Evolutionary conservation across 2,888 invertebrate genomes (phyloP).

Genomic region (Peribatodes rhomboidaria): DNA sequence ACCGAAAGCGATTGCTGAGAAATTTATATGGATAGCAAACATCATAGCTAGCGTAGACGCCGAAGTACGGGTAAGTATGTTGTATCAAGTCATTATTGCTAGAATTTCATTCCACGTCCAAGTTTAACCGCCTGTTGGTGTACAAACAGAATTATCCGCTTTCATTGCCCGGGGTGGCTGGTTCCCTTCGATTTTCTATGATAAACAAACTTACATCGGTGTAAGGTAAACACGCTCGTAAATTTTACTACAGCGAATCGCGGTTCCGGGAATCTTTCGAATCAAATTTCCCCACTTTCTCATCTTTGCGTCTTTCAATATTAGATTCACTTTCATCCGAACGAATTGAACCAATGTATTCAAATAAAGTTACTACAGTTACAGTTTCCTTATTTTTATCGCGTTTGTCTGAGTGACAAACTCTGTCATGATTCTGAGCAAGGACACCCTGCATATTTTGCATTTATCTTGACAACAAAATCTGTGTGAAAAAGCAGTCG

Average conservation of each 20-base stretch:
- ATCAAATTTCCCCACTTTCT: constrained; percentile 63
- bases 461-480: not conserved
- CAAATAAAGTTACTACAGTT: constrained; percentile 22
- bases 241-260: constrained; percentile 73
- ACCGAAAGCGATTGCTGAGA: constrained; percentile 46
- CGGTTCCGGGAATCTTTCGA: constrained; percentile 70
- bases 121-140: constrained; percentile 67
- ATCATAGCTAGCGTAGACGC: constrained; percentile 31
- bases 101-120: constrained; percentile 67
- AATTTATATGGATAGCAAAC: constrained; percentile 55
- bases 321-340: constrained; percentile 45
- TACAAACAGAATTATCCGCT: constrained; percentile 75
- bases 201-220: constrained; percentile 79
- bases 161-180: constrained; percentile 69
- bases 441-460: not conserved
- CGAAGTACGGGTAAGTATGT: constrained; percentile 49
- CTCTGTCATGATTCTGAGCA: not conserved
- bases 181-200: constrained; percentile 72
- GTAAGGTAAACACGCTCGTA: constrained; percentile 79
- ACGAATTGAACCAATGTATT: constrained; percentile 29
- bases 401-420: constrained; percentile 33
- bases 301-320: constrained; percentile 43
- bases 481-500: not conserved
- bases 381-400: constrained; percentile 29
- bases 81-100: constrained; percentile 70